Base-by-base conservation (phyloP, 2,113 vertebrate species). In the Plectropomus leopardus region DNA sequence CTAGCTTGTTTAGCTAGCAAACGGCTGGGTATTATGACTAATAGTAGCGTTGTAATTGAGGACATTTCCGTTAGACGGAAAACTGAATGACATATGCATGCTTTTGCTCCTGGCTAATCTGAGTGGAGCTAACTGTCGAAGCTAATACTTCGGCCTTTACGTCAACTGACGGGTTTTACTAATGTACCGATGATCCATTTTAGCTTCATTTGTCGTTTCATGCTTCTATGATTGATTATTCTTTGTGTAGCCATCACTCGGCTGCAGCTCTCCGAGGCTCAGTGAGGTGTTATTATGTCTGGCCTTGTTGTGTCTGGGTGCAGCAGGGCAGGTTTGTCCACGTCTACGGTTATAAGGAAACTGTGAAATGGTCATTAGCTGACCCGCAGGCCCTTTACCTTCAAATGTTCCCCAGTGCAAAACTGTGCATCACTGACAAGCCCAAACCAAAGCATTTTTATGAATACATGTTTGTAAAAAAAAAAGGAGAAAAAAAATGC, bases 291-390 rank as follows among this genome's bases (percentile, higher is more conserved):
- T 23, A n/a, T n/a, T n/a, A 1, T 51, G 40, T 59, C 40, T 71
- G 40, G 36, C 53, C 26, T 5, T 7, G 14, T 61, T 51, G 2
- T 76, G 42, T 68, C 24, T 65, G 68, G 14, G 1, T 24, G 44
- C 47, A 17, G 21, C 54, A n/a, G n/a, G n/a, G n/a, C n/a, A 15
- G 26, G 4, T 69, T 51, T 85, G 89, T 87, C 89, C 83, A 91
- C 87, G 85, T 91, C 67, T 19, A 60, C 87, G 85, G 53, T 30
- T 45, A 19, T 4, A n/a, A 15, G 50, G 55, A 47, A 9, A 23
- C 61, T 21, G 5, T 34, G n/a, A 42, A 4, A 1, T 55, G 57
- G 5, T 23, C 59, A 11, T 15, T 0, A 16, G 8, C 32, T 64
- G 11, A 66, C 7, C 48, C 4, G 1, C 0, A 24, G 36, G 36